Evolutionary conservation across 2,888 invertebrate species (phyloP).

Genomic region (Plagodis dolabraria): DNA sequence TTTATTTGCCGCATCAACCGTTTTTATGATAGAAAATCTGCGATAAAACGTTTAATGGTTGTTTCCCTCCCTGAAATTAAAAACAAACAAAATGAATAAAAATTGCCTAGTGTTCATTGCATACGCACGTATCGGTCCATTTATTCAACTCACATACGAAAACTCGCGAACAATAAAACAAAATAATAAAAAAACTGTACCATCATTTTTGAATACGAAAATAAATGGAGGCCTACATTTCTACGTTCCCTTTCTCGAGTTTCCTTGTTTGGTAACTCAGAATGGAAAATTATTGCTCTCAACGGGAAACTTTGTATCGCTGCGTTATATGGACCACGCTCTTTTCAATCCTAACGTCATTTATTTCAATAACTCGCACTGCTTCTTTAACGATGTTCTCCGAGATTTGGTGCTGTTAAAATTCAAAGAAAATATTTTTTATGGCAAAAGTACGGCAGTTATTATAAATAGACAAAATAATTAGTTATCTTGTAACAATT

Average conservation of each 20-base stretch:
- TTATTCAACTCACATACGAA: conserved; percentile 23
- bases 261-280: conserved; percentile 43
- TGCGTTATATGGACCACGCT: conserved; percentile 32
- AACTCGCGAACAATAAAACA: conserved; percentile 37
- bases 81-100: conserved; percentile 2
- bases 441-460: neutral
- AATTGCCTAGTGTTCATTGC: neutral
- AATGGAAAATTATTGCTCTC: conserved; percentile 52
- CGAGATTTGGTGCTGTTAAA: conserved; percentile 15
- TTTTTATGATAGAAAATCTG: conserved; percentile 1
- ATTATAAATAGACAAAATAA: no score
- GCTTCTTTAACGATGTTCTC: conserved; percentile 18
- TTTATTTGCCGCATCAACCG: neutral
- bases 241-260: conserved; percentile 16
- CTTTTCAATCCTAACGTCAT: conserved; percentile 34
- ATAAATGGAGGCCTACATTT: conserved; percentile 15
- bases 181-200: conserved; percentile 35
- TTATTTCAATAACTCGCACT: conserved; percentile 29
- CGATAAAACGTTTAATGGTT: conserved; percentile 5
- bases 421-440: conserved; percentile 6
- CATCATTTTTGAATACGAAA: conserved; percentile 50
- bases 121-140: neutral
- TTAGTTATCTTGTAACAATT: no score
- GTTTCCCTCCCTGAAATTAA: conserved; percentile 5
- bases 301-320: conserved; percentile 40